Evolutionary conservation across 2,797 vertebrate genomes (phyloP).

Genomic region (Neosilurus mollespiculum): DNA sequence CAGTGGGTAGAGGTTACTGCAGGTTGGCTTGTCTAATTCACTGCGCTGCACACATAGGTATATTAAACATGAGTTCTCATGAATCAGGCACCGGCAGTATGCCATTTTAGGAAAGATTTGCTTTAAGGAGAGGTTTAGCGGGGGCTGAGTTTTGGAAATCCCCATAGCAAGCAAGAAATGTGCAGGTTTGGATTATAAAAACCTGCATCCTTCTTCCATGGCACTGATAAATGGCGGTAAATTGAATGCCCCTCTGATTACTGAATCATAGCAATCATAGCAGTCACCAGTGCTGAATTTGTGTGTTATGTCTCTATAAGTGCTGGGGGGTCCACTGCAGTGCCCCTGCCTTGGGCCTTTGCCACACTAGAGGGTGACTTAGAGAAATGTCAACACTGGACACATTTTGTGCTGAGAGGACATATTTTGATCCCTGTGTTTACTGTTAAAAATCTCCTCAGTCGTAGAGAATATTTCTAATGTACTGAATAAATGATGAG

Average conservation of each 20-base stretch:
- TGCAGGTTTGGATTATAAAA: slow-evolving; percentile 62
- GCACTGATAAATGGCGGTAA: slow-evolving; percentile 72
- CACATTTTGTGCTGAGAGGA: slow-evolving; percentile 49
- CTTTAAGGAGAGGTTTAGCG: slow-evolving; percentile 36
- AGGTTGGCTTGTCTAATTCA: slow-evolving; percentile 59
- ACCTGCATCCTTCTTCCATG: slow-evolving; percentile 73
- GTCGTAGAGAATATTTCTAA: slow-evolving; percentile 12
- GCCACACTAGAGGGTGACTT: slow-evolving; percentile 58
- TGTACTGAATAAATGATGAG: not conserved
- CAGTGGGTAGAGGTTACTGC: slow-evolving; percentile 72
- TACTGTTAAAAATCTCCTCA: slow-evolving; percentile 27
- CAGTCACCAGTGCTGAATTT: slow-evolving; percentile 50
- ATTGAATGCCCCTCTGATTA: slow-evolving; percentile 49
- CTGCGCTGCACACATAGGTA: slow-evolving; percentile 59
- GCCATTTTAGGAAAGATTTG: slow-evolving; percentile 53
- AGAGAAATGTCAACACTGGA: slow-evolving; percentile 62
- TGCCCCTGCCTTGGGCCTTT: slow-evolving; percentile 59
- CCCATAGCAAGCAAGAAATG: slow-evolving; percentile 58
- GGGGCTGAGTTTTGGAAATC: slow-evolving; percentile 51
- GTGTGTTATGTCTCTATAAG: slow-evolving; percentile 52
- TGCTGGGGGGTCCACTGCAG: slow-evolving; percentile 43
- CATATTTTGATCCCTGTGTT: slow-evolving; percentile 37
- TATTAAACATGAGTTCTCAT: slow-evolving; percentile 56
- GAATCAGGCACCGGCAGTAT: slow-evolving; percentile 54
- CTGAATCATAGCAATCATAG: slow-evolving; percentile 11